These are phyloP conservation scores for Microcaecilia unicolor DNA, from an alignment of 2,797 vertebrate genomes.

Conservation along the genomic window DNA sequence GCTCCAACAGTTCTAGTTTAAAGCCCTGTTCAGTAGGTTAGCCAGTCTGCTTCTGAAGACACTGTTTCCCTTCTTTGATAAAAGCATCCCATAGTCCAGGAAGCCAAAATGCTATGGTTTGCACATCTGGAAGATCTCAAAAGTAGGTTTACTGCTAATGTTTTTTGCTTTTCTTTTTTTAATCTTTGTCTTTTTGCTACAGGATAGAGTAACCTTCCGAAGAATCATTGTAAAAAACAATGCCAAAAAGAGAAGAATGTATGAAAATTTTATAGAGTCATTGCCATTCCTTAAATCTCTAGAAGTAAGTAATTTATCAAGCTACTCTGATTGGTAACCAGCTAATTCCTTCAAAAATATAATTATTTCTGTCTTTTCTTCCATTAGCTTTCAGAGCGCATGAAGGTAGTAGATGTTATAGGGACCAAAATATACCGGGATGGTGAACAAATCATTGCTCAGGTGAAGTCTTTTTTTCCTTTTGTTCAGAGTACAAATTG, in stretches of 20 bases:
- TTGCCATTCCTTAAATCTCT: slow-evolving; percentile 93
- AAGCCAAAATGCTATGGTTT: no score
- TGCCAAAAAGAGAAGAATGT: slow-evolving; percentile 94
- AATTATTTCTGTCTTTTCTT: slow-evolving; percentile 14
- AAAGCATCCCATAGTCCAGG: no score
- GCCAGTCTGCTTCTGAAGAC: no score
- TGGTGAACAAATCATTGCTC: slow-evolving; percentile 93
- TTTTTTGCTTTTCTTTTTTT: slow-evolving; percentile 3
- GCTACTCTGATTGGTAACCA: slow-evolving; percentile 11
- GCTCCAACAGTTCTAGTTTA: no score
- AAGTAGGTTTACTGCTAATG: background rate
- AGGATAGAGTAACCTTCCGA: slow-evolving; percentile 96
- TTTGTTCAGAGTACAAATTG: no score
- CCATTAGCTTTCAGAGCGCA: slow-evolving; percentile 83
- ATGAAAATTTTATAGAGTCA: slow-evolving; percentile 95
- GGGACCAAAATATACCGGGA: slow-evolving; percentile 82
- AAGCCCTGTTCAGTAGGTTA: no score
- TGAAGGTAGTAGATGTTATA: slow-evolving; percentile 96
- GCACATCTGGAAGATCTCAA: background rate
- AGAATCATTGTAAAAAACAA: slow-evolving; percentile 98
- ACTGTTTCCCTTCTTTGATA: no score
- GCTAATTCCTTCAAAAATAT: background rate
- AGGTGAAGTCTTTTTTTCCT: slow-evolving; percentile 57
- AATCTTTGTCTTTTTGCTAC: slow-evolving; percentile 23
- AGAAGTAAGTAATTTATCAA: slow-evolving; percentile 64